Percentiles rank a stretch among this genome's conserved stretches.
phyloP scores from a whole-genome alignment of 2,888 invertebrate species.

The Agonum fuliginosum region DNA sequence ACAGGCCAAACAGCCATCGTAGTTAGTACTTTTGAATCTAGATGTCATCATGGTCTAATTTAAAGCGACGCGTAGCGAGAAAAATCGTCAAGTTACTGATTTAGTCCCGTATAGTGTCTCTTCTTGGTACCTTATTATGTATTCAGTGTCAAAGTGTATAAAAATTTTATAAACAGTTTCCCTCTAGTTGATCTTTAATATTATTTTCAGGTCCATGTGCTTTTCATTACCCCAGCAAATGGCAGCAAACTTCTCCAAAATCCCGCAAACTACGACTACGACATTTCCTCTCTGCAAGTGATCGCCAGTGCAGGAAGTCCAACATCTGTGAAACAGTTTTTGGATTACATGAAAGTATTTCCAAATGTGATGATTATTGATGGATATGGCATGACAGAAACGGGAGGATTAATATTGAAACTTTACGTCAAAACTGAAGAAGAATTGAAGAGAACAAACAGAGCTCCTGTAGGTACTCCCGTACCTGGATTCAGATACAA shows the following conservation, averaged over 20 bases:
- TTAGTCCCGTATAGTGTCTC: no score
- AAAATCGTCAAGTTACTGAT: no score
- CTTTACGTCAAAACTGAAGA: background rate
- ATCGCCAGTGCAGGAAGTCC: conserved; percentile 48
- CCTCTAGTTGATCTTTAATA: background rate
- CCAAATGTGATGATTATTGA: conserved; percentile 67
- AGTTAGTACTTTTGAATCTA: no score
- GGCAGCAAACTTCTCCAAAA: conserved; percentile 13
- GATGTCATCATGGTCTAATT: no score
- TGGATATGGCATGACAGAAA: conserved; percentile 71
- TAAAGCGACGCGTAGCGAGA: no score
- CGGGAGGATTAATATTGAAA: conserved; percentile 62
- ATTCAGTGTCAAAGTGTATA: no score
- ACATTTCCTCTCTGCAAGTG: conserved; percentile 10
- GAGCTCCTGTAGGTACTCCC: conserved; percentile 63
- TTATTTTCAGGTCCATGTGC: background rate
- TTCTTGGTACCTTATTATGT: no score
- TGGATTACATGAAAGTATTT: conserved; percentile 60
- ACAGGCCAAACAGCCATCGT: no score
- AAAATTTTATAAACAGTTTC: no score
- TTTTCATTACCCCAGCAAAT: conserved; percentile 10
- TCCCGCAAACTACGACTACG: conserved; percentile 30
- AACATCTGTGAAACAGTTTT: conserved; percentile 18
- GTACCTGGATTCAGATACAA: conserved; percentile 69
- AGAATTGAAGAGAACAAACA: conserved; percentile 54